Evolutionary conservation across 2,113 vertebrate genomes (phyloP).

Genomic region (Rostratula benghalensis): DNA sequence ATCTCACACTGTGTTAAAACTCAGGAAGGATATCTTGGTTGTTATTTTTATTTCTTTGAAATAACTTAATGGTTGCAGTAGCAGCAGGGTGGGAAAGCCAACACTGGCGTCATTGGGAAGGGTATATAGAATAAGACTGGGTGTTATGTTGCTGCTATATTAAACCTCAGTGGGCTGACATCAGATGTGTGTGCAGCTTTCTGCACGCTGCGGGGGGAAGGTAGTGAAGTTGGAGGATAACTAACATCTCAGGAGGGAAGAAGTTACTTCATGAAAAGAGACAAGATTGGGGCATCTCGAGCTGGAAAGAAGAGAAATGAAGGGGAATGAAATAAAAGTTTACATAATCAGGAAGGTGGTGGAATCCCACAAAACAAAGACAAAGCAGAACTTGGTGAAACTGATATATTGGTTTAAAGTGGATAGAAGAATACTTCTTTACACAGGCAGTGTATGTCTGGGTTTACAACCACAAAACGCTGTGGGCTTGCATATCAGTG

Average conservation of each 20-base stretch:
- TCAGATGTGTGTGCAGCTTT: rapidly evolving
- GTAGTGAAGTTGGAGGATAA: background rate
- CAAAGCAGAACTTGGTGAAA: background rate
- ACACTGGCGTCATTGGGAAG: background rate
- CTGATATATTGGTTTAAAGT: background rate
- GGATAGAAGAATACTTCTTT: background rate
- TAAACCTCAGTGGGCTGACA: background rate
- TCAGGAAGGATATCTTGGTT: background rate
- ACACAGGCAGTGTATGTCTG: background rate
- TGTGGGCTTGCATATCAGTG: rapidly evolving
- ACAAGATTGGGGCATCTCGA: background rate
- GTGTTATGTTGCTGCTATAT: background rate
- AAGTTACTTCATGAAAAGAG: background rate
- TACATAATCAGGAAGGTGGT: background rate
- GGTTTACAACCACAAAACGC: background rate
- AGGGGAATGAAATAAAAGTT: background rate
- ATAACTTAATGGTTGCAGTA: background rate
- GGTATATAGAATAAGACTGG: background rate
- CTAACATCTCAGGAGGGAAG: background rate
- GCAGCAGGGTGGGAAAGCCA: background rate
- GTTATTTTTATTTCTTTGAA: background rate
- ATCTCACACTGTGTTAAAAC: background rate
- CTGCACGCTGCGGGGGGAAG: background rate
- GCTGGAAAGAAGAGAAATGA: background rate
- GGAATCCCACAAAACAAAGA: background rate